Percentiles rank a stretch among this genome's conserved stretches.
Evolutionary conservation across 2,113 vertebrate genomes (phyloP).

Genomic region (Pionites leucogaster): DNA sequence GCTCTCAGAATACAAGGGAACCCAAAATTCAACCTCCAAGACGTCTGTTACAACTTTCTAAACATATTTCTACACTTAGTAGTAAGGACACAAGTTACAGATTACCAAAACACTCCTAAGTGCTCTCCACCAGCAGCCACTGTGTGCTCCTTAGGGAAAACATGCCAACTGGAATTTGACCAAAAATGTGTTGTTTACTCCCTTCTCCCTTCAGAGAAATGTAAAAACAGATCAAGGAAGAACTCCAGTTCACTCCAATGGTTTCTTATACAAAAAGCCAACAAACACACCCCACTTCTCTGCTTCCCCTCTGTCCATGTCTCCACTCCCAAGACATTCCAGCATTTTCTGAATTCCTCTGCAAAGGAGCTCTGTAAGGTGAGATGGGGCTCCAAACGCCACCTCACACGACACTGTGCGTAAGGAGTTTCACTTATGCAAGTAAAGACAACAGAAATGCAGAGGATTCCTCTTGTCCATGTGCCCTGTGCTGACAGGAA

Average conservation of each 20-base stretch:
- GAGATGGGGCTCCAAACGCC: not conserved
- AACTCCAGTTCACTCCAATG: conserved; percentile 1
- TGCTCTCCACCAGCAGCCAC: not conserved
- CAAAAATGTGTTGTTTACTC: conserved; percentile 48
- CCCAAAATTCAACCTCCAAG: not conserved
- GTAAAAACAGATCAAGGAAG: conserved; percentile 50
- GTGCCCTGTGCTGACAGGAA: not conserved
- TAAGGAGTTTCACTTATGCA: not conserved
- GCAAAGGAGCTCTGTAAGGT: conserved; percentile 28
- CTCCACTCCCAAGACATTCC: conserved; percentile 63
- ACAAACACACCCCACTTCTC: conserved; percentile 30
- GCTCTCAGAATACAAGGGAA: not conserved
- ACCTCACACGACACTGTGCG: not conserved
- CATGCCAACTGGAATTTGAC: conserved; percentile 43
- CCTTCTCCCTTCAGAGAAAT: conserved; percentile 1
- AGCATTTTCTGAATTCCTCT: conserved; percentile 53
- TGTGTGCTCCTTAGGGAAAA: not conserved
- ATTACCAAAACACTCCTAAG: not conserved
- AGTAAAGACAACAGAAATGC: not conserved
- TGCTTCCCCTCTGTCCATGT: not conserved
- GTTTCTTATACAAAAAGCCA: not conserved
- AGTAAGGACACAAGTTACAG: not conserved
- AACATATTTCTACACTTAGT: not conserved
- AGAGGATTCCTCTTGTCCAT: not conserved
- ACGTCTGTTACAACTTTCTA: not conserved